Percentiles rank a stretch among this genome's conserved stretches.
Evolutionary conservation across 1,140 invertebrate genomes (phyloP).

Genomic region (Batillaria attramentaria): DNA sequence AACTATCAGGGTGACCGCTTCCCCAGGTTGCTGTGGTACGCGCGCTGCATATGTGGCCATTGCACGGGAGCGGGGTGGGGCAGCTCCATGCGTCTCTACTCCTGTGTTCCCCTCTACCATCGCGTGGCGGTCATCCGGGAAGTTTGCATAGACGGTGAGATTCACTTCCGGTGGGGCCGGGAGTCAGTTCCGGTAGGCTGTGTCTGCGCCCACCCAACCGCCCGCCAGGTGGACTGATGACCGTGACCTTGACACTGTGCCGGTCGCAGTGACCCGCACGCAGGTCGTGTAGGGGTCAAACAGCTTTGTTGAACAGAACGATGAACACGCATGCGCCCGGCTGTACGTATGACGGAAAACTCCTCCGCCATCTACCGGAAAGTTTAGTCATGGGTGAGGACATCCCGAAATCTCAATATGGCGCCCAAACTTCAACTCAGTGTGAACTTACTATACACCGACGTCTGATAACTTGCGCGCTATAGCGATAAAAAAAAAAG

Average conservation of each 20-base stretch:
- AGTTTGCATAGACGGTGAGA: constrained; percentile 6
- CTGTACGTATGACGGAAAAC: neutral
- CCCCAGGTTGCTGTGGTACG: constrained; percentile 20
- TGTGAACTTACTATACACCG: too few relatives aligned
- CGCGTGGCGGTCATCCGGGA: constrained; percentile 33
- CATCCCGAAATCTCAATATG: too few relatives aligned
- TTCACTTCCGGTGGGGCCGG: constrained; percentile 32
- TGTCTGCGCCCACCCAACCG: constrained; percentile 23
- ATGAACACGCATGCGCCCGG: neutral
- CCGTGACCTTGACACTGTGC: neutral
- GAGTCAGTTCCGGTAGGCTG: constrained; percentile 26
- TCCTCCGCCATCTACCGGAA: neutral
- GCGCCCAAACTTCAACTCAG: too few relatives aligned
- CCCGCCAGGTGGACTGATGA: constrained; percentile 13
- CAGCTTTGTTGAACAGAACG: neutral
- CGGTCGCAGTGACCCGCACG: neutral
- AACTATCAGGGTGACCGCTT: constrained; percentile 27
- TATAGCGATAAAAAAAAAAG: too few relatives aligned
- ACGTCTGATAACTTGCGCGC: too few relatives aligned
- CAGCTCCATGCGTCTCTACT: neutral
- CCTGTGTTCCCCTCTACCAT: constrained; percentile 26
- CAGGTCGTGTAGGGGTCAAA: neutral
- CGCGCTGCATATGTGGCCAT: constrained; percentile 27
- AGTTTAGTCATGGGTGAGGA: neutral
- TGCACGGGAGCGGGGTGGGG: constrained; percentile 12